These are phyloP conservation scores for Alitta virens DNA, from an alignment of 2,888 invertebrate species.

Conservation along the genomic window DNA sequence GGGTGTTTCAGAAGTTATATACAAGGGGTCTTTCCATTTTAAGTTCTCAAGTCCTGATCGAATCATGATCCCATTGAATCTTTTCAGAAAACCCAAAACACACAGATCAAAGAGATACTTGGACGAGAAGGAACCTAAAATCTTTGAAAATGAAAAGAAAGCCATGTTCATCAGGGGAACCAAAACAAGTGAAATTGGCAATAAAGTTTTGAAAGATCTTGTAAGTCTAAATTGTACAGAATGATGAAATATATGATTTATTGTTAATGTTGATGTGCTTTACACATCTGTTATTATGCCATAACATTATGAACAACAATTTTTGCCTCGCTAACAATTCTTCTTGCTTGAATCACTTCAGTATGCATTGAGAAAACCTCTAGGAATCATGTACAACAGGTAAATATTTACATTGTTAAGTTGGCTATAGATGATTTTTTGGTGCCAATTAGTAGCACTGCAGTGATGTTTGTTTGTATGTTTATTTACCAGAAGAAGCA, in stretches of 20 bases:
- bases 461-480: no score
- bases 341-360: constrained; percentile 37
- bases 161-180: constrained; percentile 82
- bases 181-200: constrained; percentile 66
- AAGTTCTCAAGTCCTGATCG: no score
- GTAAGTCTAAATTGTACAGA: no score
- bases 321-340: no score
- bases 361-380: constrained; percentile 81
- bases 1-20: no score
- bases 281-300: no score
- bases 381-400: constrained; percentile 66
- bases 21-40: no score
- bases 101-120: constrained; percentile 83
- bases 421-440: not conserved
- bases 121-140: constrained; percentile 77
- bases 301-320: no score
- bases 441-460: not conserved
- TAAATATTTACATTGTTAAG: constrained; percentile 30
- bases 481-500: no score
- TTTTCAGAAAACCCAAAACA: constrained; percentile 79
- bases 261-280: no score
- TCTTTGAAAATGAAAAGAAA: constrained; percentile 83
- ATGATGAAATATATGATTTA: no score
- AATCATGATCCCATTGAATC: no score
- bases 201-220: constrained; percentile 77